Conservation (phyloP, 2,797 vertebrate genomes). For the Spea hammondii region DNA sequence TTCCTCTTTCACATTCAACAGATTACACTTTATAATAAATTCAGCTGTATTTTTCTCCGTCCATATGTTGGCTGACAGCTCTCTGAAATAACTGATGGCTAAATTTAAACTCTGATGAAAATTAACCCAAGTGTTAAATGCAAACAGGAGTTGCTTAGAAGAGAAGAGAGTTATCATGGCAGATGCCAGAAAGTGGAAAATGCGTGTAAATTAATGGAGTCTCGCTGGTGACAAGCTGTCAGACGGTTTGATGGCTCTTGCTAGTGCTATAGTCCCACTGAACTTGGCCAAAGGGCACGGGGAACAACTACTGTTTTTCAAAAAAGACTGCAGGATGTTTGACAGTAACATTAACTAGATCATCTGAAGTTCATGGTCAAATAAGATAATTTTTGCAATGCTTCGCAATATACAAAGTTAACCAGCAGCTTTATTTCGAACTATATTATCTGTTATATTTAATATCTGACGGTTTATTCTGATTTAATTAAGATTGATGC, state of each 20-base stretch:
- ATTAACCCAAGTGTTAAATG: conserved; percentile 86
- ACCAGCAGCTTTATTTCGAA: conserved; percentile 62
- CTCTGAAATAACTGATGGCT: conserved; percentile 91
- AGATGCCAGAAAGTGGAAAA: conserved; percentile 80
- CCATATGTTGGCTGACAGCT: conserved; percentile 88
- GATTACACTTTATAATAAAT: conserved; percentile 81
- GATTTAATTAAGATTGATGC: background rate
- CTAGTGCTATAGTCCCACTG: conserved; percentile 72
- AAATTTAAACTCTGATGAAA: conserved; percentile 97
- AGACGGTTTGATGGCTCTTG: conserved; percentile 75
- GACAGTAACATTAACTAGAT: conserved; percentile 83
- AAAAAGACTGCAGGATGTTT: conserved; percentile 78
- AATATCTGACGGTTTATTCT: conserved; percentile 3
- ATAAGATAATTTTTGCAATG: conserved; percentile 64
- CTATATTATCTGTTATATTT: conserved; percentile 29
- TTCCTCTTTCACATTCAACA: conserved; percentile 77
- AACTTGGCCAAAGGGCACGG: conserved; percentile 81
- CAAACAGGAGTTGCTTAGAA: conserved; percentile 77
- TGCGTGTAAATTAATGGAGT: conserved; percentile 79
- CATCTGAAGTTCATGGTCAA: conserved; percentile 84
- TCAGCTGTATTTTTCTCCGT: conserved; percentile 66
- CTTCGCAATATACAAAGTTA: conserved; percentile 64
- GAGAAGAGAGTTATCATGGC: conserved; percentile 77
- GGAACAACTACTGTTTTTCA: conserved; percentile 79
- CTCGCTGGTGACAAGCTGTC: conserved; percentile 78